Base-by-base conservation (phyloP, 2,888 invertebrate species). In the Caenorhabditis sp. region DNA sequence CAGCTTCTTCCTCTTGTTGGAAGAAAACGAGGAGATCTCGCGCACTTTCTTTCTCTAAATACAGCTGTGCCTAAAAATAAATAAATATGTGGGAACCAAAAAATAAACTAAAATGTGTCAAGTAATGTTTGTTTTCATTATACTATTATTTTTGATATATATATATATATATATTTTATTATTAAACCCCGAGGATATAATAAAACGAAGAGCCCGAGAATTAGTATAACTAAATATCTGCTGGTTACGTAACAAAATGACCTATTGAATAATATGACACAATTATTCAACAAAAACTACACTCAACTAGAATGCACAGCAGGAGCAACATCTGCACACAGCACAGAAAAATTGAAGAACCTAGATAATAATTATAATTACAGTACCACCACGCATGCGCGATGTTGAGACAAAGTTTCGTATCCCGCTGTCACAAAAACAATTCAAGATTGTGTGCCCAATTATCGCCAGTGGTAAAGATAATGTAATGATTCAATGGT, bases 401-500 rank as follows among this genome's bases (percentile, higher is more conserved):
- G 62, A 77, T 58, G 81, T 80, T 10, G 81, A 81, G 58, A 81
- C 81, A 21, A 81, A 78, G 61, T 82, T 81, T 61, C 84, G 84
- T 17, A 69, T 86, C 27, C 79, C 83, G 27, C 62, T 82, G 27
- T 84, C 84, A 23, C 81, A 85, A 26, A 83, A 82, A 60, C 76
- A 78, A 36, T 86, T 86, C 81, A 79, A 78, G 53, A 67, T 86
- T 51, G 62, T 64, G n/a, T 86, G 86, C 62, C 86, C 86, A 19
- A 81, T 86, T 37, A 70, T 77, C n/a, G 62, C 71, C n/a, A 51
- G 62, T 26, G 79, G 78, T 6, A 80, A 80, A 57, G 82, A 83
- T 51, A 79, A 71, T 59, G 72, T 82, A 17, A 86, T 86, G 77
- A 77, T 86, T 43, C 77, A 81, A 67, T 86, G 86, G 86, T 79